phyloP scores from a whole-genome alignment of 2,888 invertebrate species.

The Tiphia femorata region DNA sequence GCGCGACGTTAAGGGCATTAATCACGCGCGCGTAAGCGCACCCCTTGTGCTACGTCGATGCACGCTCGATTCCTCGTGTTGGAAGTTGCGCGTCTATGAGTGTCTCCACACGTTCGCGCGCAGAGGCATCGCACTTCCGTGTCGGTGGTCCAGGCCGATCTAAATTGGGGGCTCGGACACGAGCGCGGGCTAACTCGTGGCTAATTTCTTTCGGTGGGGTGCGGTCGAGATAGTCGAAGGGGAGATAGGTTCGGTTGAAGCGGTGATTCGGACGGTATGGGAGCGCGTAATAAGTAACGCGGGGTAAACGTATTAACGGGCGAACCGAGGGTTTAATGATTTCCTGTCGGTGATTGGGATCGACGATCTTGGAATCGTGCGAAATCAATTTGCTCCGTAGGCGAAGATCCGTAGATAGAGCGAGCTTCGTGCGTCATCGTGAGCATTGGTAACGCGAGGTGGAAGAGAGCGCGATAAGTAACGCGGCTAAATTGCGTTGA shows the following conservation, averaged over 20 bases:
- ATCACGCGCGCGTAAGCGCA: conserved; percentile 49
- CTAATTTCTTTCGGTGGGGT: conserved; percentile 42
- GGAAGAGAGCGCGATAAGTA: too few species aligned
- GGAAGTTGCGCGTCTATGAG: background rate
- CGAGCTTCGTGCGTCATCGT: too few species aligned
- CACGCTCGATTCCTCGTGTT: background rate
- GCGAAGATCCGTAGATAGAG: too few species aligned
- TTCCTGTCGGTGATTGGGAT: too few species aligned
- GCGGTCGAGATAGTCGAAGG: conserved; percentile 3
- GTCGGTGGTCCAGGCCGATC: background rate
- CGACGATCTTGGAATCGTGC: too few species aligned
- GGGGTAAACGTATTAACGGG: too few species aligned
- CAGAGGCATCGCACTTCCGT: background rate
- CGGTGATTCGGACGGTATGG: background rate
- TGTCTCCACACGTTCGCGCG: background rate
- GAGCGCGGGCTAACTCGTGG: conserved; percentile 33
- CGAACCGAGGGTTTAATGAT: conserved; percentile 15
- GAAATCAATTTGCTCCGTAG: too few species aligned
- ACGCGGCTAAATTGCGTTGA: too few species aligned
- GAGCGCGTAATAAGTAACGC: too few species aligned
- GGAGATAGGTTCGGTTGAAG: background rate
- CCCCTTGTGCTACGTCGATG: too few species aligned
- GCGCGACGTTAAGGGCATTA: conserved; percentile 44
- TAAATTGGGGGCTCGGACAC: conserved; percentile 9
- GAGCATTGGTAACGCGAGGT: too few species aligned